Conservation (phyloP, 2,797 vertebrate genomes). For the Acomys russatus region DNA sequence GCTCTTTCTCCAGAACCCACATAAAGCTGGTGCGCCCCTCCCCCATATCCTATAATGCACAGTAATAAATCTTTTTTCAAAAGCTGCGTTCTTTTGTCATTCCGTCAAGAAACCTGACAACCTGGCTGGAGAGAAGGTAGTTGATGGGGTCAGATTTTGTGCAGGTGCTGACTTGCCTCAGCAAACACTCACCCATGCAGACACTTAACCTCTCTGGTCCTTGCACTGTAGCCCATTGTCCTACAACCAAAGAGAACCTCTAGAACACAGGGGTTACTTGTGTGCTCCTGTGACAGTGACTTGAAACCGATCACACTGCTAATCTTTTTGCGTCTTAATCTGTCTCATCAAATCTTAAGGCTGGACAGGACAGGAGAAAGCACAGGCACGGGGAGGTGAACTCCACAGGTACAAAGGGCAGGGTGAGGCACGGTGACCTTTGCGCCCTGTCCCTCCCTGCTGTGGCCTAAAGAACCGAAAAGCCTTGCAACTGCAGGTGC, state of each 20-base stretch:
- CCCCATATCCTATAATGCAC: neutral
- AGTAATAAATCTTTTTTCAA: neutral
- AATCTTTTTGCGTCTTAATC: neutral
- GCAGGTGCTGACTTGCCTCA: rapidly evolving
- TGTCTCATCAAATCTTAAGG: neutral
- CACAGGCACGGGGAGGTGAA: neutral
- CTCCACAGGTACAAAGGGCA: neutral
- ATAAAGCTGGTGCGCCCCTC: neutral
- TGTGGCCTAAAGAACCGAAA: neutral
- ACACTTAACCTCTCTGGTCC: neutral
- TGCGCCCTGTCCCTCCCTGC: neutral
- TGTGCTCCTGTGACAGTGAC: neutral
- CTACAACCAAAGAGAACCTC: neutral
- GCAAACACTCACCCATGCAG: neutral
- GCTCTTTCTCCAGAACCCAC: neutral
- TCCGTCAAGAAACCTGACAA: neutral
- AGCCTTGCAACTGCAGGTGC: neutral
- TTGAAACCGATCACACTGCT: neutral
- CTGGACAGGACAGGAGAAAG: neutral
- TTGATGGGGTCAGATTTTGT: rapidly evolving
- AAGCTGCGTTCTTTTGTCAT: neutral
- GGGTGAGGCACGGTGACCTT: rapidly evolving
- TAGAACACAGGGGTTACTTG: neutral
- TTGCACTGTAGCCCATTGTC: neutral
- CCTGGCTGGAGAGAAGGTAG: rapidly evolving